These are phyloP conservation scores for Physella acuta DNA, from an alignment of 1,140 invertebrate species.

Conservation along the genomic window DNA sequence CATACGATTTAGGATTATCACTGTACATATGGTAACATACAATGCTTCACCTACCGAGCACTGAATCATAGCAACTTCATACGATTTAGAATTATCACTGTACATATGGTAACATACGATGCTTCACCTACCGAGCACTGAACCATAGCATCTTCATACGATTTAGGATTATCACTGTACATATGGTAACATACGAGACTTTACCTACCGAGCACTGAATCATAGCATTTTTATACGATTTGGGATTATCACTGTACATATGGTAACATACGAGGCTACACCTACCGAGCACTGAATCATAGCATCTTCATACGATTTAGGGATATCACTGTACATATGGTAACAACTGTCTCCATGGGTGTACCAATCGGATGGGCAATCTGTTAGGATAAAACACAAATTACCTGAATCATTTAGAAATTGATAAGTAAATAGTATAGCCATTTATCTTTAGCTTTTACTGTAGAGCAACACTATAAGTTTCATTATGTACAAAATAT, in stretches of 20 bases:
- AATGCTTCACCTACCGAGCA: too few relatives aligned
- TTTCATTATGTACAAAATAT: too few relatives aligned
- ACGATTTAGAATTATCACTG: too few relatives aligned
- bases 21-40: too few relatives aligned
- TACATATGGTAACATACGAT: not conserved
- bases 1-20: too few relatives aligned
- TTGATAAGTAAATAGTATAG: too few relatives aligned
- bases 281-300: conserved; percentile 20
- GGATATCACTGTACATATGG: conserved; percentile 20
- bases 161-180: not conserved
- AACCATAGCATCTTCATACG: not conserved
- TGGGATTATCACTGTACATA: not conserved
- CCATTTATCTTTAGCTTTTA: too few relatives aligned
- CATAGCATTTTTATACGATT: not conserved
- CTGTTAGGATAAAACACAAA: conserved; percentile 5
- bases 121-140: not conserved
- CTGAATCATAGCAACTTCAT: too few relatives aligned
- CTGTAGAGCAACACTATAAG: too few relatives aligned
- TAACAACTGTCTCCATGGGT: conserved; percentile 13
- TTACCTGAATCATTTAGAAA: not conserved
- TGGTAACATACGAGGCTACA: not conserved
- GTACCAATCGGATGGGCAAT: conserved; percentile 23
- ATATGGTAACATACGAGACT: too few relatives aligned
- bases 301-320: conserved; percentile 19
- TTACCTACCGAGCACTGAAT: not conserved